Evolutionary conservation across 2,797 vertebrate species (phyloP).

Genomic region (Poeciliopsis presidionis): DNA sequence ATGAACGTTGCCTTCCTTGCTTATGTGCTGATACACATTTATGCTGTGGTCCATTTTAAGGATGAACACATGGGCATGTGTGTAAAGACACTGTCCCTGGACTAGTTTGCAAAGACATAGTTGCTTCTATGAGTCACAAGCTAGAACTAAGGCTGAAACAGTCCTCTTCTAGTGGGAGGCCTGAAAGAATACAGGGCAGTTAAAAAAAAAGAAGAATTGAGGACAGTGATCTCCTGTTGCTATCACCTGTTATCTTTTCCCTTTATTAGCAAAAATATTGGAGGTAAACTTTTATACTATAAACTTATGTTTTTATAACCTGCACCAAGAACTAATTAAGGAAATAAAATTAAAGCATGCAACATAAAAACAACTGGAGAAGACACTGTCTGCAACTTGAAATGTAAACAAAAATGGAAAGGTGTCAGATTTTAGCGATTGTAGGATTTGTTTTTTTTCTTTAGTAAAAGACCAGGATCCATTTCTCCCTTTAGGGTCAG

Average conservation of each 20-base stretch:
- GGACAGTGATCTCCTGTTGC: background rate
- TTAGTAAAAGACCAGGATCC: too few species aligned
- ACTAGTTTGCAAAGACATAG: background rate
- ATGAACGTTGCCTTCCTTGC: slow-evolving; percentile 22
- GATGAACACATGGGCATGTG: background rate
- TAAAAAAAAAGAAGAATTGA: background rate
- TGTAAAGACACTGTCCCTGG: background rate
- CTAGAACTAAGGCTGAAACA: background rate
- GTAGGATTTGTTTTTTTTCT: too few species aligned
- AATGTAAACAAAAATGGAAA: too few species aligned
- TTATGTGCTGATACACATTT: slow-evolving; percentile 22
- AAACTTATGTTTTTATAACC: background rate
- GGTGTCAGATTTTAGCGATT: too few species aligned
- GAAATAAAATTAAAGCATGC: too few species aligned
- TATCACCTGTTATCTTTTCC: background rate
- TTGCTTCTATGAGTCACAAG: background rate
- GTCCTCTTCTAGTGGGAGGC: background rate
- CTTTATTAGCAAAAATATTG: background rate
- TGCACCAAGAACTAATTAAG: too few species aligned
- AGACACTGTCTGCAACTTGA: too few species aligned
- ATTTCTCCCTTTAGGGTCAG: too few species aligned
- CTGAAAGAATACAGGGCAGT: background rate
- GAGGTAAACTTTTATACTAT: background rate
- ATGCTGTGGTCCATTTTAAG: background rate
- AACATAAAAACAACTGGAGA: too few species aligned